A percentile compares a stretch with the other conserved stretches of the same genome.
phyloP scores from a whole-genome alignment of 2,113 vertebrate species.

The Amia ocellicauda region DNA sequence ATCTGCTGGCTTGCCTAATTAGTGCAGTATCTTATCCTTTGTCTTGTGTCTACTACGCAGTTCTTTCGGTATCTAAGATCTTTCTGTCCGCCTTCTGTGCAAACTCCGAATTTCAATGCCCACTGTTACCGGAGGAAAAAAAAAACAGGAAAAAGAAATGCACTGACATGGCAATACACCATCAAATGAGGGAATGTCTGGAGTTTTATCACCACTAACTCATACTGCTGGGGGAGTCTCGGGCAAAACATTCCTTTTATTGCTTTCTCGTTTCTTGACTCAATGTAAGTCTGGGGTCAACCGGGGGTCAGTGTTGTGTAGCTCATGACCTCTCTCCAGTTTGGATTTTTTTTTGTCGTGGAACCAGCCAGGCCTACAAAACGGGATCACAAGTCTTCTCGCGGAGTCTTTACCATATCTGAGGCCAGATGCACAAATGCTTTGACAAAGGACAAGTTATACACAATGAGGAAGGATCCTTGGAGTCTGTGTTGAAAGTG shows the following conservation, averaged over 20 bases:
- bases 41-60: constrained; percentile 40
- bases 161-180: constrained; percentile 81
- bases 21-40: constrained; percentile 51
- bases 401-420: neutral
- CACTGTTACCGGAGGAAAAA: constrained; percentile 50
- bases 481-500: neutral
- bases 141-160: constrained; percentile 72
- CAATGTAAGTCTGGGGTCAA: constrained; percentile 82
- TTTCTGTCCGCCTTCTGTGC: constrained; percentile 49
- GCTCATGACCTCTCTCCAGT: constrained; percentile 72
- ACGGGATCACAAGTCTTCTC: neutral
- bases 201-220: constrained; percentile 88
- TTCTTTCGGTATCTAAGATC: constrained; percentile 17
- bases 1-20: constrained; percentile 66
- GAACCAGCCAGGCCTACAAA: neutral
- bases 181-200: constrained; percentile 94
- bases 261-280: constrained; percentile 61
- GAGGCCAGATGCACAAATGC: neutral
- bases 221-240: constrained; percentile 78
- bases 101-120: constrained; percentile 62
- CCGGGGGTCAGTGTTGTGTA: constrained; percentile 74
- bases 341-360: constrained; percentile 49
- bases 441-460: constrained; percentile 14
- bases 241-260: constrained; percentile 76
- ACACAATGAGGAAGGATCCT: constrained; percentile 9